Base-by-base conservation (phyloP, 2,113 vertebrate genomes). In the Lamprotornis superbus region DNA sequence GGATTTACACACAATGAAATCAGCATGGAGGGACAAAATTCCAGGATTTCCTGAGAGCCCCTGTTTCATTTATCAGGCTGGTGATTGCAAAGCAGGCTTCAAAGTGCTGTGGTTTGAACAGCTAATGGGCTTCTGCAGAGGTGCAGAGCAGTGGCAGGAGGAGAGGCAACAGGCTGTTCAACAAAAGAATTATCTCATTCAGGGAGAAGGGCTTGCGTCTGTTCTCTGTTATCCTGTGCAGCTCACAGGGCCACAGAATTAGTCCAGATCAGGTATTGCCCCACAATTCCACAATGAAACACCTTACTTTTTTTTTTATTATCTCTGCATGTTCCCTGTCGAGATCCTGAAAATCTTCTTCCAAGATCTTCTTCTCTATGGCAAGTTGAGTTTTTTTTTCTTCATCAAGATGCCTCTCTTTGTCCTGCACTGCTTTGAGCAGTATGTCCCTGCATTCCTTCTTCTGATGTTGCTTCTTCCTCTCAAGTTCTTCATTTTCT, bases 351-450 rank as follows among this genome's bases (percentile, higher is more conserved):
- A 98, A 95, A 70, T 97, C 69, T 33, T 94, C 87, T 84, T 98
- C 97, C 14, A 99, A 92, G 46, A 98, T 97, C 75, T 94, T 98
- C 97, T 98, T 97, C 75, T 99, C 98, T 69, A 98, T 68, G 8
- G 98, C 97, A 60, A 98, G 97, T 44, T 99, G 98, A 4, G 97
- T 96, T 92, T 98, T 97, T 87, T 98, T 97, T 85, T 98, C 98
- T 71, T 90, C 94, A 11, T 97, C 90, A 68, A 98, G 91, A 6
- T 84, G 97, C 35, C 96, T 97, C 92, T 95, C 97, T 96, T 98
- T 99, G 67, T 98, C 97, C 52, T 82, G 94, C 12, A 97, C 57
- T 19, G 98, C 97, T 5, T 87, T 94, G 28, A 99, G 97, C 94
- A 98, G 80, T 68, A 52, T 57, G 9, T 74, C 83, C 24, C 98